phyloP scores from a whole-genome alignment of 1,140 invertebrate genomes.

The Camponotus vicinus region DNA sequence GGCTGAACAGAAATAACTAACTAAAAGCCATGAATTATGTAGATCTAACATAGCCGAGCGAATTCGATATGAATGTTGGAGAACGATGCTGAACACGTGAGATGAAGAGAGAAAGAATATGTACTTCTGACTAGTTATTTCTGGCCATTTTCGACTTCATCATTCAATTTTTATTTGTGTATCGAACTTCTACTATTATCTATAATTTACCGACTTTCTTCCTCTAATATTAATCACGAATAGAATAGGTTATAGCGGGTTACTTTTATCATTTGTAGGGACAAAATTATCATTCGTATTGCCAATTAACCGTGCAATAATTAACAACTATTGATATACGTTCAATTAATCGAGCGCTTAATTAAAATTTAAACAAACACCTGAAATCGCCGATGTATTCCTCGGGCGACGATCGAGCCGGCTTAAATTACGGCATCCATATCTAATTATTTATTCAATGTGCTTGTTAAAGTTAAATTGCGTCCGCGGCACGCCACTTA shows the following conservation, averaged over 20 bases:
- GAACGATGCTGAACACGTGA: background rate
- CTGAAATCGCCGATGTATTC: slow-evolving; percentile 31
- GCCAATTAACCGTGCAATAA: slow-evolving; percentile 49
- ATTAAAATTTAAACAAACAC: slow-evolving; percentile 60
- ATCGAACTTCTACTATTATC: slow-evolving; percentile 17
- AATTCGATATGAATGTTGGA: slow-evolving; percentile 48
- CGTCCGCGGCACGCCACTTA: slow-evolving; percentile 60
- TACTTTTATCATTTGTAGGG: background rate
- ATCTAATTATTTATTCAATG: slow-evolving; percentile 67
- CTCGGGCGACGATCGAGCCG: background rate
- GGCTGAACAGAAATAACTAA: slow-evolving; percentile 43
- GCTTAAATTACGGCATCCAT: slow-evolving; percentile 57
- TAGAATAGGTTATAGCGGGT: background rate
- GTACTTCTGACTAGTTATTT: background rate
- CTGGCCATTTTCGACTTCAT: background rate
- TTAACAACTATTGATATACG: slow-evolving; percentile 50
- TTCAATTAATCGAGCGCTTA: slow-evolving; percentile 41
- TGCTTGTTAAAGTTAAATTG: slow-evolving; percentile 68
- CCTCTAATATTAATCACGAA: slow-evolving; percentile 22
- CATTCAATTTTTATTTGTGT: background rate
- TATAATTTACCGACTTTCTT: background rate
- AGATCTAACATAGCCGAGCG: slow-evolving; percentile 32
- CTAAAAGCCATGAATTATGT: slow-evolving; percentile 57
- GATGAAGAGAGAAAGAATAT: background rate
- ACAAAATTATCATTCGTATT: slow-evolving; percentile 33